Evolutionary conservation across 2,888 invertebrate species (phyloP).

Genomic region (Allacma fusca): DNA sequence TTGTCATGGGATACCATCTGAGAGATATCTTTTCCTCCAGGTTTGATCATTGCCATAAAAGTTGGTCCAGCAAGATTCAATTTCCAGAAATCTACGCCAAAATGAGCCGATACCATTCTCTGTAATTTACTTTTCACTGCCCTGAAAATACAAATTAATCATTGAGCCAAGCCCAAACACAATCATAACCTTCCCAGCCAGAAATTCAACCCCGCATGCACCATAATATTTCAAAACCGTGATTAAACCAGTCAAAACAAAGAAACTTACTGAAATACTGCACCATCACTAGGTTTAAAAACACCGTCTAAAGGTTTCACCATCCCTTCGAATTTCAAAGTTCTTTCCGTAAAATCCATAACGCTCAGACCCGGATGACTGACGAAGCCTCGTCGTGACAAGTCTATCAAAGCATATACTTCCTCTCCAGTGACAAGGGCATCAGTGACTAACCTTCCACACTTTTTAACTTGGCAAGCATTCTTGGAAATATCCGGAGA

Average conservation of each 20-base stretch:
- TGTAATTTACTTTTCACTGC: constrained; percentile 79
- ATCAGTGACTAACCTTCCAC: constrained; percentile 82
- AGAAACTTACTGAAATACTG: constrained; percentile 35
- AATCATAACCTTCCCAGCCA: no score
- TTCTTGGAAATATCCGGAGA: constrained; percentile 18
- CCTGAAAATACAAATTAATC: constrained; percentile 65
- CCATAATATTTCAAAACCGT: not conserved
- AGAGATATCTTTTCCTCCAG: constrained; percentile 40
- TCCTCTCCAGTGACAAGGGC: constrained; percentile 76
- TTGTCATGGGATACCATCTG: constrained; percentile 22
- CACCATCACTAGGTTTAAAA: constrained; percentile 23
- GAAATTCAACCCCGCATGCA: no score
- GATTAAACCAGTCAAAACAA: no score
- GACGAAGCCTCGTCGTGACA: constrained; percentile 72
- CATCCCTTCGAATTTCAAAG: constrained; percentile 28
- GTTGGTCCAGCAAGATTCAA: constrained; percentile 84
- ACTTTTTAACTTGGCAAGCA: constrained; percentile 67
- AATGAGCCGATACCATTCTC: constrained; percentile 77
- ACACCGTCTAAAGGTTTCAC: constrained; percentile 1
- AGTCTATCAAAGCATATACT: constrained; percentile 72
- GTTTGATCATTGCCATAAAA: constrained; percentile 69
- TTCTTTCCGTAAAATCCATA: constrained; percentile 25
- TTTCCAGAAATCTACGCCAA: constrained; percentile 72
- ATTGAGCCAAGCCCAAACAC: not conserved
- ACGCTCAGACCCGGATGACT: constrained; percentile 38